phyloP scores from a whole-genome alignment of 53 echinoderm and acorn worm species.

The Zoroaster sp. region DNA sequence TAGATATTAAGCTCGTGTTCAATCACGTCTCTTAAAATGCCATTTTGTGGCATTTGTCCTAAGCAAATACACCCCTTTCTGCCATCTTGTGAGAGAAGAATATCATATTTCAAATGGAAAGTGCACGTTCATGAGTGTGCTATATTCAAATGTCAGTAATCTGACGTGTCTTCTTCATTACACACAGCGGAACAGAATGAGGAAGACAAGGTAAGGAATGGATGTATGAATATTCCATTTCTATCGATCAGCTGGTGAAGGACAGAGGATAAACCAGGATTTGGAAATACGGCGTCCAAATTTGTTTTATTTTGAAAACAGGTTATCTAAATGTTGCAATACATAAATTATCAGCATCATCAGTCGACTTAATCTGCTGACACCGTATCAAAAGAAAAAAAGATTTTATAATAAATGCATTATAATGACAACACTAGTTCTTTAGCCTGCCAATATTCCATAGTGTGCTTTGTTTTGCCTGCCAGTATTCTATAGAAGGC shows the following conservation, averaged over 20 bases:
- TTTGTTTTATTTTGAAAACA: no score
- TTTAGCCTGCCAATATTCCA: no score
- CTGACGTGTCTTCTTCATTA: not conserved
- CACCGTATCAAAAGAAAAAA: no score
- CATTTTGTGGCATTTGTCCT: not conserved
- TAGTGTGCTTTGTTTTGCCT: no score
- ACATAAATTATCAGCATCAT: no score
- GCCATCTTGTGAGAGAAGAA: not conserved
- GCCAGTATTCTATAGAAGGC: no score
- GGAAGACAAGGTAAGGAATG: not conserved
- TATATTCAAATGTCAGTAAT: not conserved
- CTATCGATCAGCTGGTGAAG: not conserved
- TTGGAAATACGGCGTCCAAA: no score
- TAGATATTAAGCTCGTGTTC: not conserved
- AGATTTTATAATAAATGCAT: no score
- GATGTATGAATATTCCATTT: not conserved
- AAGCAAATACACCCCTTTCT: not conserved
- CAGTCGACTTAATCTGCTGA: no score
- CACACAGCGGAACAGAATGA: not conserved
- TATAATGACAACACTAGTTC: no score
- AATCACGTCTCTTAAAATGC: not conserved
- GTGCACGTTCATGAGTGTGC: not conserved
- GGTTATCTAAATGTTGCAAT: no score
- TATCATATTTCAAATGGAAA: not conserved
- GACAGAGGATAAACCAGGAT: no score